A percentile compares a stretch with the other conserved stretches of the same genome.
phyloP scores from a whole-genome alignment of 2,113 vertebrate genomes.

The Typhlomys cinereus region DNA sequence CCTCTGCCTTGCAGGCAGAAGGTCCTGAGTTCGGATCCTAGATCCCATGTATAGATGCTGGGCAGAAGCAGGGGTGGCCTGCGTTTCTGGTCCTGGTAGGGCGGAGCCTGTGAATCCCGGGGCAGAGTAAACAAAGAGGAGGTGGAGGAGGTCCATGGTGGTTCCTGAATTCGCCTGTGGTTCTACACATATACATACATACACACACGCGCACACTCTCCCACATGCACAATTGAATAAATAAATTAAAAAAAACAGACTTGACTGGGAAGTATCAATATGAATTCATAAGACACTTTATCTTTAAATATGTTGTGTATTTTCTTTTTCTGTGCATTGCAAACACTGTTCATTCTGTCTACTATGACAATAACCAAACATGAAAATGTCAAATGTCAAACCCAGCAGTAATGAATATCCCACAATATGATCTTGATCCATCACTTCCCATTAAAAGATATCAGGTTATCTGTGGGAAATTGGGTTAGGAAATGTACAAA shows the following conservation, averaged over 20 bases:
- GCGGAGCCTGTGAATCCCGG: too few relatives aligned
- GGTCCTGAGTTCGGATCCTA: too few relatives aligned
- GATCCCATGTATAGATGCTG: too few relatives aligned
- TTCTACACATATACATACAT: too few relatives aligned
- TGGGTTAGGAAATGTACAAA: neutral
- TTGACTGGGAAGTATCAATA: neutral
- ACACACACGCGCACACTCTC: too few relatives aligned
- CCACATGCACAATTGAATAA: too few relatives aligned
- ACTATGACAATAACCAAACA: neutral
- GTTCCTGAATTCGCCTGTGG: too few relatives aligned
- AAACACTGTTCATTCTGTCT: neutral
- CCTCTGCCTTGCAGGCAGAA: too few relatives aligned
- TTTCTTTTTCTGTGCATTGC: neutral
- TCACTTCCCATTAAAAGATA: neutral
- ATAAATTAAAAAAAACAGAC: neutral
- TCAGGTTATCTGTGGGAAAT: neutral
- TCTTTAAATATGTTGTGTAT: neutral
- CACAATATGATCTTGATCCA: neutral
- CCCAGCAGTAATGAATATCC: neutral
- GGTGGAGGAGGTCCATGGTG: too few relatives aligned
- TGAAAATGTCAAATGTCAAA: neutral
- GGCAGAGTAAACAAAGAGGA: too few relatives aligned
- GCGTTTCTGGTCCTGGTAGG: too few relatives aligned
- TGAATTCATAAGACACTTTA: neutral
- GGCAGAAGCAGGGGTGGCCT: too few relatives aligned